Evolutionary conservation across 2,888 invertebrate species (phyloP), one percentile per base, ranked within the genome.

Genomic region (Dryomyza anilis): DNA sequence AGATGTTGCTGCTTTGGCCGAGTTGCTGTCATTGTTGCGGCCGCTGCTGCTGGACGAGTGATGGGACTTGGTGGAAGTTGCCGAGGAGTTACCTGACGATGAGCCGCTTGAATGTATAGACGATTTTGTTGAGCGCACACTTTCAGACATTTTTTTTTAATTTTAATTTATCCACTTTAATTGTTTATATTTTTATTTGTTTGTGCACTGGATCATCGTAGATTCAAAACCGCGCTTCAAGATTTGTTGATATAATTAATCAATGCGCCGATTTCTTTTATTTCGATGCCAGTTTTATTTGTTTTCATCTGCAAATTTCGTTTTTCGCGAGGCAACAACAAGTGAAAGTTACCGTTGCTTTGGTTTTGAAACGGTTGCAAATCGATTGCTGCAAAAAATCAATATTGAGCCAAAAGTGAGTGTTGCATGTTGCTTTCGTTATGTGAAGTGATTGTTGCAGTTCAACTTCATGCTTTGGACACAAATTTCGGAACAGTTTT

Each of bases 81-180:
- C 8, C n/a, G n/a, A n/a, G n/a, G n/a, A n/a, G n/a, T n/a, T n/a
- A 64, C 43, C 68, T 12, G 60, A 23, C 10, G 46, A 65, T 43
- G 58, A 62, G 63, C 50, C 46, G 23, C 66, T 21, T 43, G 63
- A 66, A 69, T 73, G 74, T 39, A 72, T 74, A 57, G 70, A 67
- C 12, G 71, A 71, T 60, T 71, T 78, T 58, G 73, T 73, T 25
- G 71, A 72, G 52, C 78, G 74, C 59, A 77, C 70, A 69, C 75
- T 80, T 71, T 81, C 78, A 65, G 82, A 79, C 82, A 82, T 81
- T 68, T n/a, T n/a, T n/a, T n/a, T n/a, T n/a, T n/a, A n/a, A n/a
- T n/a, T n/a, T n/a, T n/a, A n/a, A n/a, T n/a, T n/a, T n/a, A n/a
- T n/a, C n/a, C n/a, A n/a, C n/a, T 7, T 14, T 21, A 10, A 23